Base-by-base conservation (phyloP, 1,140 invertebrate species). In the Phymorhynchus buccinoides region DNA sequence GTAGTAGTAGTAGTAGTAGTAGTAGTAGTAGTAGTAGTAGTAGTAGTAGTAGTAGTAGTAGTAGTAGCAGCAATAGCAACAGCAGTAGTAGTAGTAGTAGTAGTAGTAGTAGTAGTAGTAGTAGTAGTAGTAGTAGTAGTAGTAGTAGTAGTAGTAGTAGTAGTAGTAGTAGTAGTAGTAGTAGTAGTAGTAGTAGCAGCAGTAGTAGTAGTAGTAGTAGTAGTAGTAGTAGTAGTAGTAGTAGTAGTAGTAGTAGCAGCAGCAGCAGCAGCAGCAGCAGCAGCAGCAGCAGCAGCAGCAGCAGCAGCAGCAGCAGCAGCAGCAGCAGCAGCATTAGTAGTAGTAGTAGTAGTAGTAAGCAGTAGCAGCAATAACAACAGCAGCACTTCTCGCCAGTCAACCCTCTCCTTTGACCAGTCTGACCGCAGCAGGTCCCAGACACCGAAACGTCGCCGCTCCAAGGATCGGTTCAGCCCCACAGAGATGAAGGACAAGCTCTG, bases 181-280 rank as follows among this genome's bases (percentile, higher is more conserved):
- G 16, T 66, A 66, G 16, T 66, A 66, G 16, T 66, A 66, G 16
- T 66, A 66, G 16, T 18, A 66, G 16, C 16, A 66, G 16, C 56
- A 66, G 56, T 66, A 66, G 56, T 66, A 66, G 56, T 66, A 66
- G 56, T 66, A 66, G 56, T 66, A 66, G 56, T 66, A 66, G 56
- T 66, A 66, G 56, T 66, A 66, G 56, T 66, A 66, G 56, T 66
- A 66, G 56, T 66, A 66, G 56, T 66, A 66, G 56, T 66, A 66
- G 56, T 66, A 66, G 56, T 66, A 66, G 56, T 66, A 66, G 56
- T 66, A 66, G 56, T 66, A 66, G 56, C 30, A 66, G 56, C 30
- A 66, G 56, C 30, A 66, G 56, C 30, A 66, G 56, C 30, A 66
- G 56, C 30, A 66, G 56, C 30, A n/a, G 56, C 30, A 66, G 56